Conservation (phyloP, 2,888 invertebrate species). For the Philereme transversata region DNA sequence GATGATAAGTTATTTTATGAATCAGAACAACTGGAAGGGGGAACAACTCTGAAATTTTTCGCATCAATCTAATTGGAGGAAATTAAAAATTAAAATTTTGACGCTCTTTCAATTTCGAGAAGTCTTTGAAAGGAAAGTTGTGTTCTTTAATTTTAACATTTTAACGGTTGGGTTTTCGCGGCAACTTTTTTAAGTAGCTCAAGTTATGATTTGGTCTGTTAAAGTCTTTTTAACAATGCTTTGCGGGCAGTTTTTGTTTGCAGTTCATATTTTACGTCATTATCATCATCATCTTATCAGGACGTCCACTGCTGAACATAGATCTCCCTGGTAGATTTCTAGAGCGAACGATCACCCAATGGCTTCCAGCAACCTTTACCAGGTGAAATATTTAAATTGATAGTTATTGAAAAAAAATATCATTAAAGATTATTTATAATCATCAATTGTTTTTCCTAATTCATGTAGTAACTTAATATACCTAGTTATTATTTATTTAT, state of each 20-base stretch:
- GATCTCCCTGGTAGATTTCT: too few relatives aligned
- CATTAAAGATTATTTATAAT: too few relatives aligned
- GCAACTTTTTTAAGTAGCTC: slow-evolving; percentile 16
- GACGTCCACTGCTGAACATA: too few relatives aligned
- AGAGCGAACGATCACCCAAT: too few relatives aligned
- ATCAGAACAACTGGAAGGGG: slow-evolving; percentile 63
- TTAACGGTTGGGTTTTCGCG: slow-evolving; percentile 23
- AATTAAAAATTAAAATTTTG: slow-evolving; percentile 37
- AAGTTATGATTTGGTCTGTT: neutral
- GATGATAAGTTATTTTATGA: slow-evolving; percentile 75
- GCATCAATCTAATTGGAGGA: slow-evolving; percentile 38
- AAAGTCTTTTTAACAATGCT: neutral
- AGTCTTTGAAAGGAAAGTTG: slow-evolving; percentile 17
- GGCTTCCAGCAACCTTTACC: too few relatives aligned
- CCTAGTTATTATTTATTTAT: too few relatives aligned
- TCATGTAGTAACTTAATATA: too few relatives aligned
- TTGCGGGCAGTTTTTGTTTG: neutral
- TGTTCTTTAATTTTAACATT: slow-evolving; percentile 23
- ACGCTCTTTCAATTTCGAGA: slow-evolving; percentile 33
- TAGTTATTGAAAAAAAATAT: too few relatives aligned
- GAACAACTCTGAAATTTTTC: slow-evolving; percentile 21
- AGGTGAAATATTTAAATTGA: too few relatives aligned
- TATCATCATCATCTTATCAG: too few relatives aligned
- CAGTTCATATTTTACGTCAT: too few relatives aligned
- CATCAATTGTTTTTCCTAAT: too few relatives aligned